phyloP scores from a whole-genome alignment of 2,888 invertebrate species.

The Torymus aiolomorphi region DNA sequence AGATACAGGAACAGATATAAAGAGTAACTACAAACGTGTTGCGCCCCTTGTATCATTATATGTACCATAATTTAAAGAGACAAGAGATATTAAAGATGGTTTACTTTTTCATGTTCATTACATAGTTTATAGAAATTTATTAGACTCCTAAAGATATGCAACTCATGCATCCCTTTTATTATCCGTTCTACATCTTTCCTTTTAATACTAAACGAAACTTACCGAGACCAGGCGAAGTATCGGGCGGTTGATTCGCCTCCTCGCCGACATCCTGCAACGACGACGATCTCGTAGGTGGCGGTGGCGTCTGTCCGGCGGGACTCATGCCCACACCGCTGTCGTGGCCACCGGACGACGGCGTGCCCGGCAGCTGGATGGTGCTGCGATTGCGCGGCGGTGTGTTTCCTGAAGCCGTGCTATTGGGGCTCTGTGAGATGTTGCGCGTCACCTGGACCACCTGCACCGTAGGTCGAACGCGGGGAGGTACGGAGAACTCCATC shows the following conservation, averaged over 20 bases:
- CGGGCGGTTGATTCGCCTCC: conserved; percentile 71
- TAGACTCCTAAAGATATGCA: too few species aligned
- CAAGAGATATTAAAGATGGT: too few species aligned
- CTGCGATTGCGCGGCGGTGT: conserved; percentile 71
- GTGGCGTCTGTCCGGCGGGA: conserved; percentile 73
- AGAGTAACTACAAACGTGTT: background rate
- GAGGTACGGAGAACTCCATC: conserved; percentile 80
- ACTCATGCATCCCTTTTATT: too few species aligned
- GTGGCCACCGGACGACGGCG: conserved; percentile 73
- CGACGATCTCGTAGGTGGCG: conserved; percentile 67
- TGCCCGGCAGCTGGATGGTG: conserved; percentile 71
- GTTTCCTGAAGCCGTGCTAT: conserved; percentile 61
- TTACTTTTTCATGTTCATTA: too few species aligned
- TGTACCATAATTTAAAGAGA: too few species aligned
- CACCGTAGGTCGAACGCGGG: conserved; percentile 75
- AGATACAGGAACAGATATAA: background rate
- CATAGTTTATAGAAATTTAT: too few species aligned
- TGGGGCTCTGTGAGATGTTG: conserved; percentile 72
- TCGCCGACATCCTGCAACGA: conserved; percentile 72
- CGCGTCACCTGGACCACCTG: conserved; percentile 80
- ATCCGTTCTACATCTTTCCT: too few species aligned
- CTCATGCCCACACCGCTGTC: conserved; percentile 74
- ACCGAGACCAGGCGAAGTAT: conserved; percentile 64
- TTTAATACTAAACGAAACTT: background rate
- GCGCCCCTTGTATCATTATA: too few species aligned